Conservation (phyloP, 2,113 vertebrate species). For the Australoheros scitulus region DNA sequence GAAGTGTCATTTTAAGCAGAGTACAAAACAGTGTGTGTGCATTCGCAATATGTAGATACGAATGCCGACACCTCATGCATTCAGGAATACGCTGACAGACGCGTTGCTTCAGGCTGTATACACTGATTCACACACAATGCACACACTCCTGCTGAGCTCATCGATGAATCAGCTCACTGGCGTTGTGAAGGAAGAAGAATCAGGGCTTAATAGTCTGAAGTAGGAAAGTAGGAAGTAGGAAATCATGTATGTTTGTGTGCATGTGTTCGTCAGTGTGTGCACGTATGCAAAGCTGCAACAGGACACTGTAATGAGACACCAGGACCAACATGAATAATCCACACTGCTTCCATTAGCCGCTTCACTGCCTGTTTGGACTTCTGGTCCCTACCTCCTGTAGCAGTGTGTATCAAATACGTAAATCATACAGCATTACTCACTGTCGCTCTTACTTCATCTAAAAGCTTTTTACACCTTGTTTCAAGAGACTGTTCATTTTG, state of each 20-base stretch:
- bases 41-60: not conserved
- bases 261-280: not conserved
- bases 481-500: not conserved
- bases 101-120: not conserved
- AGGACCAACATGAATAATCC: constrained; percentile 74
- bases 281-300: constrained; percentile 33
- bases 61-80: not conserved
- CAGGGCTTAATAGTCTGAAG: not conserved
- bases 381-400: not conserved
- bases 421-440: not conserved
- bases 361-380: constrained; percentile 50
- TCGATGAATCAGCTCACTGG: not conserved
- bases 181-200: not conserved
- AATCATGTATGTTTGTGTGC: not conserved
- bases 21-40: not conserved
- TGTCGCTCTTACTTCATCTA: not conserved
- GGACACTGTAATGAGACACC: constrained; percentile 65
- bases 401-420: not conserved
- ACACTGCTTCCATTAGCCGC: constrained; percentile 69
- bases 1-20: not conserved
- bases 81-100: not conserved
- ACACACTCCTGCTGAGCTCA: not conserved
- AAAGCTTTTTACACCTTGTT: not conserved
- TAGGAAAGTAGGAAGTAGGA: not conserved
- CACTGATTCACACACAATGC: not conserved